Base-by-base conservation (phyloP, 2,113 vertebrate genomes). In the Rhynchomys soricoides region DNA sequence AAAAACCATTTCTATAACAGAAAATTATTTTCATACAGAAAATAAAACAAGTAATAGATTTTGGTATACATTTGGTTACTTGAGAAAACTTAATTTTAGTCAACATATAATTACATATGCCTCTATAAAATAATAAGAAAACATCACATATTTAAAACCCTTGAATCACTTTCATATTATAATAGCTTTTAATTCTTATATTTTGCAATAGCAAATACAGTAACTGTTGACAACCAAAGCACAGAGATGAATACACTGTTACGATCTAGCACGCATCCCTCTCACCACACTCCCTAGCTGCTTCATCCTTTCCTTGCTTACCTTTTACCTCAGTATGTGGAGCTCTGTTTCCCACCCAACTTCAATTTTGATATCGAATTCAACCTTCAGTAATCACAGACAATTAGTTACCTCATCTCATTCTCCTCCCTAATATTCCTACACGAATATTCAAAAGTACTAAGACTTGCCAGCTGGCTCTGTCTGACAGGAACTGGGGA, bases 21-120 rank as follows among this genome's bases (percentile, higher is more conserved):
- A 82, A 91, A 97, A 73, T 75, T 89, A 96, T 79, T 94, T 96
- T 85, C 66, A 95, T 64, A 89, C 4, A 87, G 43, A 66, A 71
- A 93, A 90, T 48, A 64, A 4, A 92, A 94, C 15, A 88, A 85
- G 59, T 92, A 1, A 95, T 37, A 96, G 12, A 95, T 90, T 57
- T 83, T 82, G 37, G 52, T 68, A 88, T 86, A 73, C 7, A 90
- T 78, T 68, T 89, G 10, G 24, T 70, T 94, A 94, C 50, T 16
- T 95, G 62, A 95, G 43, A 90, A 96, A 87, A 71, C 16, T 62
- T 96, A 90, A 95, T 74, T 92, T 62, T 92, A 94, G 19, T 37
- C 29, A 89, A 40, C 74, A 83, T n/a, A 6, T 75, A 93, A 93
- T 70, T 50, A 90, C 50, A 89, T 21, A 55, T 26, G 73, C 13